Percentiles rank a stretch among this genome's conserved stretches.
Evolutionary conservation across 2,113 vertebrate genomes (phyloP).

Genomic region (Hemiscyllium ocellatum): DNA sequence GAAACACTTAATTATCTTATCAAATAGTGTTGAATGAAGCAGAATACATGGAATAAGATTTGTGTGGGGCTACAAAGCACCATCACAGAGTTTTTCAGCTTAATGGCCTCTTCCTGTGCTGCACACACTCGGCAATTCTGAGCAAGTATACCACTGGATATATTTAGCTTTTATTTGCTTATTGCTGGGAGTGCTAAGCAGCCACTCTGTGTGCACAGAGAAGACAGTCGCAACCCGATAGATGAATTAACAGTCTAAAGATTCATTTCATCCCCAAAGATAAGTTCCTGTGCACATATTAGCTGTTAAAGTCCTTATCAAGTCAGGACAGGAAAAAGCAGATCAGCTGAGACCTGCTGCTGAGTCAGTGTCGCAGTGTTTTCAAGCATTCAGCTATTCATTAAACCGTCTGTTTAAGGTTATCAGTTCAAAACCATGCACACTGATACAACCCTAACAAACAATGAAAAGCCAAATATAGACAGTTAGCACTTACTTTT

Average conservation of each 20-base stretch:
- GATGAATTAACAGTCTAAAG: background rate
- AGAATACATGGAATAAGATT: background rate
- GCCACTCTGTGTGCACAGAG: background rate
- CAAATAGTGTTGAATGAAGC: background rate
- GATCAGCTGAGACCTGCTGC: background rate
- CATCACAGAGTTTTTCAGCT: background rate
- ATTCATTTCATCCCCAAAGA: background rate
- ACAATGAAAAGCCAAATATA: background rate
- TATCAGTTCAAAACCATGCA: background rate
- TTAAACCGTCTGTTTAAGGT: slow-evolving; percentile 10
- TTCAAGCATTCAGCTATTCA: background rate
- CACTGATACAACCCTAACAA: background rate
- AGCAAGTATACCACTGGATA: background rate
- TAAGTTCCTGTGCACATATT: background rate
- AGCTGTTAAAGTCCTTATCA: background rate
- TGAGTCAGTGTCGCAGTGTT: background rate
- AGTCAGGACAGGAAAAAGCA: background rate
- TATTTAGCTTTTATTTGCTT: background rate
- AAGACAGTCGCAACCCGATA: background rate
- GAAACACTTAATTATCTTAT: background rate
- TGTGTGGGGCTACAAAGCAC: background rate
- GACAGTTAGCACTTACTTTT: background rate
- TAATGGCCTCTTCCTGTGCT: background rate
- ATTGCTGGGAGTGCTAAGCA: background rate
- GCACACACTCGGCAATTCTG: no score